Evolutionary conservation across 2,888 invertebrate species (phyloP), one percentile per base, ranked within the genome.

Genomic region (Bellardia pandia): DNA sequence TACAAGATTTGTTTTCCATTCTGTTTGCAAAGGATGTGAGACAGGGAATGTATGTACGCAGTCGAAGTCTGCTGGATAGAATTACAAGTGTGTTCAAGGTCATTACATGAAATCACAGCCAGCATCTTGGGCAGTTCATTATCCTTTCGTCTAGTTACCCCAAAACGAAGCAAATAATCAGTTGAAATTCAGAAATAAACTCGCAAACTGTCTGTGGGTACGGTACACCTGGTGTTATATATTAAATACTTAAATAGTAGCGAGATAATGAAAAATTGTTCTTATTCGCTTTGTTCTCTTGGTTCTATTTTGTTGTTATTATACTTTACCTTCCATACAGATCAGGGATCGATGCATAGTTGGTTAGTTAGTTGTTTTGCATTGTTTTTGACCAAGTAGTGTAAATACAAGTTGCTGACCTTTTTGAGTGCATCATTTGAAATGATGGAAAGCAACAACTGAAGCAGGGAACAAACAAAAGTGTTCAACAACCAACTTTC

Each of bases 351-450:
- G 66, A 68, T 68, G 66, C 48, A 23, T 68, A 48, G 11, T 56
- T 77, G 23, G 42, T 5, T 68, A 40, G n/a, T 60, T 76, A 60
- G 51, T 53, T 56, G 23, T 64, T 30, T 33, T 56, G 23, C 60
- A 83, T 83, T 86, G 83, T 83, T 83, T 37, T 86, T 79, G 75
- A 75, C 81, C 81, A 87, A 85, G 81, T 85, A 81, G 74, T 87
- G 81, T 81, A 74, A 81, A 78, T 75, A 74, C 77, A 81, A 87
- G 87, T 85, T 87, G 87, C 81, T 87, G 87, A 87, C 87, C 87
- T 87, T 85, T 87, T 78, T 81, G 85, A 87, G 87, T 87, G 87
- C 87, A 85, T 87, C 77, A 87, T 78, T 87, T 78, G 78, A 78
- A 78, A 78, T 68, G 40, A 85, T 72, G 76, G 23, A 79, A 48